Evolutionary conservation across 2,888 invertebrate species (phyloP).

Genomic region (Macrosoma leucophasiata): DNA sequence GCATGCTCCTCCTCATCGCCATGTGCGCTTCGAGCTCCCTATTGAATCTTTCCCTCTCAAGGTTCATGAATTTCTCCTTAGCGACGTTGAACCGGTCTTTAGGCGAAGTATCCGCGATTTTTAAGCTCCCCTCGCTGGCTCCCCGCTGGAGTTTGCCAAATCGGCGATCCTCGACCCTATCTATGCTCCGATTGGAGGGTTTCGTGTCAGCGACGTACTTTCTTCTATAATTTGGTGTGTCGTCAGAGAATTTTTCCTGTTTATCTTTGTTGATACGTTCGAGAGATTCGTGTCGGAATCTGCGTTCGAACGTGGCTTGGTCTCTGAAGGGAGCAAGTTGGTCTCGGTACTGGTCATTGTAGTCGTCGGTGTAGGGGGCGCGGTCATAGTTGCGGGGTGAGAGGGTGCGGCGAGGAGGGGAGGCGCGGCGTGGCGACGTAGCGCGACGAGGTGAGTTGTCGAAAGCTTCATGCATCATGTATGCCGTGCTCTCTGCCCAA

Average conservation of each 20-base stretch:
- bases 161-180: conserved; percentile 64
- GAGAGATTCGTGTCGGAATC: conserved; percentile 63
- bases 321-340: conserved; percentile 60
- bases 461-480: conserved; percentile 77
- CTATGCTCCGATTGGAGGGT: conserved; percentile 62
- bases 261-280: conserved; percentile 56
- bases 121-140: conserved; percentile 64
- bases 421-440: conserved; percentile 31
- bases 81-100: conserved; percentile 90
- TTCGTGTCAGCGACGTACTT: conserved; percentile 69
- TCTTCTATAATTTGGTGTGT: conserved; percentile 57
- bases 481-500: conserved; percentile 81
- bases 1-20: conserved; percentile 68
- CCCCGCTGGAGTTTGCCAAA: conserved; percentile 61
- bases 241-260: conserved; percentile 53
- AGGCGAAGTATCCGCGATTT: conserved; percentile 73
- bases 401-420: conserved; percentile 36
- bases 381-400: conserved; percentile 42
- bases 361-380: conserved; percentile 36
- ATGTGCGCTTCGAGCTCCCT: conserved; percentile 72
- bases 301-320: conserved; percentile 52
- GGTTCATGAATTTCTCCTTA: conserved; percentile 88
- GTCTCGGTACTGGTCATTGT: conserved; percentile 45
- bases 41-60: conserved; percentile 82
- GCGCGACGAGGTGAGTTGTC: conserved; percentile 60